Evolutionary conservation across 2,797 vertebrate species (phyloP).

Genomic region (Triplophysa yarkandensis): DNA sequence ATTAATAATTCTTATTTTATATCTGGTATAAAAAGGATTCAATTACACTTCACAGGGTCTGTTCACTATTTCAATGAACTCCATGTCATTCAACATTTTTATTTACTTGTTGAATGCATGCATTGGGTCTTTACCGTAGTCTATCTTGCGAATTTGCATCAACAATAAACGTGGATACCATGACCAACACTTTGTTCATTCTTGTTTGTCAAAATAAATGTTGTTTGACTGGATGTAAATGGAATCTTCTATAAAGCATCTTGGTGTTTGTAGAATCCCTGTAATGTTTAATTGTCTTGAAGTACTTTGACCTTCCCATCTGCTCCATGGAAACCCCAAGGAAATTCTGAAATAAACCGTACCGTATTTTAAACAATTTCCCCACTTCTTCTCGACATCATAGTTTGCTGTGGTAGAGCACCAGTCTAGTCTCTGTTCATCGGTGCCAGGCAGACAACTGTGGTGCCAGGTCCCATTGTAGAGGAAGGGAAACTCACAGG

Average conservation of each 20-base stretch:
- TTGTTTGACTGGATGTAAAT: background rate
- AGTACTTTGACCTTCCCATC: background rate
- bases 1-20: no score
- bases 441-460: slow-evolving; percentile 75
- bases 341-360: slow-evolving; percentile 51
- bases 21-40: no score
- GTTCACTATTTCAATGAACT: background rate
- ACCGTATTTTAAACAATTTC: slow-evolving; percentile 87
- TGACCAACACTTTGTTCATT: background rate
- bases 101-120: background rate
- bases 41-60: background rate
- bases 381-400: slow-evolving; percentile 75
- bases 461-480: slow-evolving; percentile 83
- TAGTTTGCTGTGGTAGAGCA: slow-evolving; percentile 83
- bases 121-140: background rate
- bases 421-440: slow-evolving; percentile 70
- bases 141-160: background rate
- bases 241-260: background rate
- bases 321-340: background rate
- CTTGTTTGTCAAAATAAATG: background rate
- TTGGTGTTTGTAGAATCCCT: slow-evolving; percentile 6
- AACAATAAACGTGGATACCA: no score
- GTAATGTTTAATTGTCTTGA: slow-evolving; percentile 4
- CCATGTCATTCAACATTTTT: background rate
- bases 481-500: slow-evolving; percentile 90